phyloP scores from a whole-genome alignment of 2,797 vertebrate species.

The Periophthalmus magnuspinnatus region DNA sequence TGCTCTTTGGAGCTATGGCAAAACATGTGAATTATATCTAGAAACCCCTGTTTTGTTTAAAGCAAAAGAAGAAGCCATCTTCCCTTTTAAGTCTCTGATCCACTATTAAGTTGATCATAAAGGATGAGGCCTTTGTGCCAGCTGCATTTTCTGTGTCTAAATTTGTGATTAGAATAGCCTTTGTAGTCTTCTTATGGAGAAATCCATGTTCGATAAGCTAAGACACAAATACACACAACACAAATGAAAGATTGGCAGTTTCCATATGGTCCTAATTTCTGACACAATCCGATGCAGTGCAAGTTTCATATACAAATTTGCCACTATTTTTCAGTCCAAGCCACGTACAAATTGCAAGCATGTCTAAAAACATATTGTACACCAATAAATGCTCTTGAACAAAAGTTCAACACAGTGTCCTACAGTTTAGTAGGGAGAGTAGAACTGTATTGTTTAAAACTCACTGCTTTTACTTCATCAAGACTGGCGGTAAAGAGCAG shows the following conservation, averaged over 20 bases:
- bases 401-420: too few relatives aligned
- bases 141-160: not conserved
- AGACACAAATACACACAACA: not conserved
- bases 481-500: slow-evolving; percentile 25
- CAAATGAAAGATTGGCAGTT: too few relatives aligned
- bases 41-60: not conserved
- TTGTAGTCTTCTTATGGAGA: not conserved
- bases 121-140: not conserved
- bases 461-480: slow-evolving; percentile 16
- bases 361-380: too few relatives aligned
- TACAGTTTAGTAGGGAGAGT: not conserved
- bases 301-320: too few relatives aligned
- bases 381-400: too few relatives aligned
- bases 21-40: not conserved
- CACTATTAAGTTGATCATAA: not conserved
- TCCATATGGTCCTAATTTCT: too few relatives aligned
- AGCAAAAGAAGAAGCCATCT: not conserved
- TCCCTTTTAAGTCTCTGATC: not conserved
- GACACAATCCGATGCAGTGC: too few relatives aligned
- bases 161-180: not conserved
- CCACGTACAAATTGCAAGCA: too few relatives aligned
- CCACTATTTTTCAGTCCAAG: too few relatives aligned
- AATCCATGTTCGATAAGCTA: not conserved
- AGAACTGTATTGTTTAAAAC: too few relatives aligned
- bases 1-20: too few relatives aligned